Evolutionary conservation across 2,113 vertebrate genomes (phyloP).

Genomic region (Vicugna pacos): DNA sequence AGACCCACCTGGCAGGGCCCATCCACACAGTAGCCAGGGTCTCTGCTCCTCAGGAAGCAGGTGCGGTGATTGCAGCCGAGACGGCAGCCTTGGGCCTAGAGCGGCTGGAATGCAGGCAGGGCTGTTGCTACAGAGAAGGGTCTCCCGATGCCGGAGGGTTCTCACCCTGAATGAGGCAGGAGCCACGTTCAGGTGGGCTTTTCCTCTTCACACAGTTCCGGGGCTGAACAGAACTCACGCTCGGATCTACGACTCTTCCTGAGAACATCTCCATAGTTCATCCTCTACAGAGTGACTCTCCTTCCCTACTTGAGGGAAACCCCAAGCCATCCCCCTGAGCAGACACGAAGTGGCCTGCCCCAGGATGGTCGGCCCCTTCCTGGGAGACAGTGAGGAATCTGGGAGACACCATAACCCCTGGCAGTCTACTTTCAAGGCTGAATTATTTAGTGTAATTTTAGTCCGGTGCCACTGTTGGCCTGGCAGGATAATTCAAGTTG

Average conservation of each 20-base stretch:
- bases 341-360: neutral
- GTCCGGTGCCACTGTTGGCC: neutral
- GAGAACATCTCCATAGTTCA: neutral
- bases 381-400: too few relatives aligned
- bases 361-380: neutral
- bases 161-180: neutral
- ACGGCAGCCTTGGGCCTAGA: neutral
- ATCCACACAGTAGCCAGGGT: accelerated
- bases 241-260: neutral
- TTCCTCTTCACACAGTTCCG: neutral
- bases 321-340: neutral
- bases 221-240: neutral
- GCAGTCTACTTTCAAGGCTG: neutral
- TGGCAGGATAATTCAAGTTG: neutral
- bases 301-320: neutral
- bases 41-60: neutral
- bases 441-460: neutral
- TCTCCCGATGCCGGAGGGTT: neutral
- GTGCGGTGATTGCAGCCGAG: accelerated
- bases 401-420: neutral
- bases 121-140: neutral
- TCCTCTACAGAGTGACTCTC: neutral
- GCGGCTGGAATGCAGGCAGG: neutral
- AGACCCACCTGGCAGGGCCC: accelerated
- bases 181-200: neutral